These are phyloP conservation scores for Rhabdomys pumilio DNA, from an alignment of 2,797 vertebrate species.

Conservation along the genomic window DNA sequence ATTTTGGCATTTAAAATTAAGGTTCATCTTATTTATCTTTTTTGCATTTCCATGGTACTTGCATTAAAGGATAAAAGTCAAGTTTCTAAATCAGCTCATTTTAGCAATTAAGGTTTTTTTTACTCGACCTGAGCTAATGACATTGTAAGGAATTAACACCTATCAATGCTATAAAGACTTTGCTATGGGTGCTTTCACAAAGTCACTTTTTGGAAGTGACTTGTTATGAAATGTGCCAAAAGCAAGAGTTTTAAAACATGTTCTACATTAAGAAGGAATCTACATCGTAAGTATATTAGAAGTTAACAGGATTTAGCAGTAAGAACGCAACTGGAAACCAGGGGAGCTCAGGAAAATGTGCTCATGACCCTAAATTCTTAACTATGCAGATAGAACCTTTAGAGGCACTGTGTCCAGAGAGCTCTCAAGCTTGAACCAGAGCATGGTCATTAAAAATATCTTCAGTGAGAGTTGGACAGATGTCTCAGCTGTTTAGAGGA, in stretches of 20 bases:
- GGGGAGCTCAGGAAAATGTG: conserved; percentile 61
- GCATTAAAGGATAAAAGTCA: conserved; percentile 36
- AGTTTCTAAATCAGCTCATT: conserved; percentile 20
- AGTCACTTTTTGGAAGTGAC: conserved; percentile 70
- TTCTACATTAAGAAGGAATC: conserved; percentile 74
- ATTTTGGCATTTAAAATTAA: conserved; percentile 39
- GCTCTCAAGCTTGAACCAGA: background rate
- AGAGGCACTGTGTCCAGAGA: background rate
- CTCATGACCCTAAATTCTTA: conserved; percentile 57
- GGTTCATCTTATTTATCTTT: background rate
- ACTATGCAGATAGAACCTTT: background rate
- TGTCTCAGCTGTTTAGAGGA: background rate
- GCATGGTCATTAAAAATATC: background rate
- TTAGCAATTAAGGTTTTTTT: conserved; percentile 49
- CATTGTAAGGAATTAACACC: conserved; percentile 60
- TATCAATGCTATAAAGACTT: conserved; percentile 66
- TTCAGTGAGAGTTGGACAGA: background rate
- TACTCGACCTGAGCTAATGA: conserved; percentile 4
- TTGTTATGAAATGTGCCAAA: conserved; percentile 71
- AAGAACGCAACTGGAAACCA: conserved; percentile 66
- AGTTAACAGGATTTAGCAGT: conserved; percentile 72
- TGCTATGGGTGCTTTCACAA: conserved; percentile 61
- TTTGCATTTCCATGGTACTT: background rate
- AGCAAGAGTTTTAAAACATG: conserved; percentile 74
- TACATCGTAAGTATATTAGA: conserved; percentile 71